Base-by-base conservation (phyloP, 2,797 vertebrate species). In the Synanceia verrucosa region DNA sequence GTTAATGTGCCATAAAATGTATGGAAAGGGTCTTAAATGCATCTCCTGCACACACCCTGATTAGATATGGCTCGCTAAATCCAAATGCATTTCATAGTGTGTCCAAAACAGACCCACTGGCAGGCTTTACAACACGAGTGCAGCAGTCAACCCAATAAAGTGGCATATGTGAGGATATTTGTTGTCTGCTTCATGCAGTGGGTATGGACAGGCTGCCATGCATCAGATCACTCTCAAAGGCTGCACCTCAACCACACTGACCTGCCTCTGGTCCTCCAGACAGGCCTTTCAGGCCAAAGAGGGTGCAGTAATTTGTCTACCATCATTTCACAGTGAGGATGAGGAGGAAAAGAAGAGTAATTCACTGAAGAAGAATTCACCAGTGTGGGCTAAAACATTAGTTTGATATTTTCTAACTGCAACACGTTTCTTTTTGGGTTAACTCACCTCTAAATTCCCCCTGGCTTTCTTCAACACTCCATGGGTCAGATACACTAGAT, bases 391-490 rank as follows among this genome's bases (percentile, higher is more conserved):
- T n/a, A 53, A 9, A 69, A 24, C 3, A 69, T 28, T 12, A 48
- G 73, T 60, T 52, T 48, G 23, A 29, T 46, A 65, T 65, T 36
- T 60, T 39, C 28, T 18, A 43, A 57, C 43, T 33, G 39, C 10
- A 34, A n/a, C 4, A 10, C 4, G 12, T 55, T 23, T 2, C 1
- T 1, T 16, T 28, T 21, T 47, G 12, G 14, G 21, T 33, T 4
- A 52, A 92, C 88, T 92, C 88, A 98, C 97, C 96, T 99, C 97
- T 70, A 98, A 92, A 88, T 99, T 98, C 69, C 96, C 96, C 83
- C 97, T 91, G 13, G 97, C 97, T 82, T 96, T 98, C 92, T 95
- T 97, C 84, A 99, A 90, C 69, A 98, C 94, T 53, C 95, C 94
- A 11, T 98, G 96, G 51, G 96, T 98, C 58, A 97, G 55, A 46